Percentiles rank a stretch among this genome's conserved stretches.
These are phyloP conservation scores for Liodrosophila aerea DNA, from an alignment of 2,888 invertebrate genomes.

Conservation along the genomic window DNA sequence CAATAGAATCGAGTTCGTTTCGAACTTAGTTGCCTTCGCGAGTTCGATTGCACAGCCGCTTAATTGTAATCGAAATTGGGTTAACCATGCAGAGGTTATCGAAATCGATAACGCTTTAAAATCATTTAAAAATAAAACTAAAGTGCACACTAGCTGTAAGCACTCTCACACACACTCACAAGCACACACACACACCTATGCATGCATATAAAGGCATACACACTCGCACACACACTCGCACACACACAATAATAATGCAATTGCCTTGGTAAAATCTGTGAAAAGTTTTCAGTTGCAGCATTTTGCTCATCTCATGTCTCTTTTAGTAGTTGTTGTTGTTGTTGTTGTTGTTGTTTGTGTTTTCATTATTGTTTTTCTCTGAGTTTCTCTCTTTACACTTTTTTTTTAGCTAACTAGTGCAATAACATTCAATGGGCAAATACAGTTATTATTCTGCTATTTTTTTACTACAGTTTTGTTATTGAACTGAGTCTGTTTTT, in stretches of 20 bases:
- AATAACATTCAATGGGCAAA: constrained; percentile 74
- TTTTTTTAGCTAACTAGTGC: constrained; percentile 62
- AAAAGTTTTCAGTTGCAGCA: constrained; percentile 49
- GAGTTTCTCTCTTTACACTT: constrained; percentile 4
- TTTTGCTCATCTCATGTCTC: constrained; percentile 5
- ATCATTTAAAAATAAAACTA: too few relatives aligned
- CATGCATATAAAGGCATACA: neutral
- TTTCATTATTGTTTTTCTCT: constrained; percentile 20
- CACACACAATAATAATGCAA: constrained; percentile 50
- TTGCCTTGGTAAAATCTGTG: constrained; percentile 43
- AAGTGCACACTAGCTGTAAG: too few relatives aligned
- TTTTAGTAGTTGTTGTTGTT: too few relatives aligned
- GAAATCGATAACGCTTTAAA: too few relatives aligned
- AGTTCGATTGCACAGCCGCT: too few relatives aligned
- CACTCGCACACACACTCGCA: constrained; percentile 3
- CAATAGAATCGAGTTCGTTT: too few relatives aligned
- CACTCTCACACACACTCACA: neutral
- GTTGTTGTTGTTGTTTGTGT: too few relatives aligned
- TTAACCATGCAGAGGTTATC: too few relatives aligned
- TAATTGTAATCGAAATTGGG: too few relatives aligned
- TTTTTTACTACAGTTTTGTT: constrained; percentile 38
- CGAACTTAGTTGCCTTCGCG: too few relatives aligned
- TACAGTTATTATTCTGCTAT: constrained; percentile 66
- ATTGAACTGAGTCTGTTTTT: constrained; percentile 42
- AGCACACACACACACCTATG: neutral